Evolutionary conservation across 2,888 invertebrate species (phyloP).

Genomic region (Zeuzera pyrina): DNA sequence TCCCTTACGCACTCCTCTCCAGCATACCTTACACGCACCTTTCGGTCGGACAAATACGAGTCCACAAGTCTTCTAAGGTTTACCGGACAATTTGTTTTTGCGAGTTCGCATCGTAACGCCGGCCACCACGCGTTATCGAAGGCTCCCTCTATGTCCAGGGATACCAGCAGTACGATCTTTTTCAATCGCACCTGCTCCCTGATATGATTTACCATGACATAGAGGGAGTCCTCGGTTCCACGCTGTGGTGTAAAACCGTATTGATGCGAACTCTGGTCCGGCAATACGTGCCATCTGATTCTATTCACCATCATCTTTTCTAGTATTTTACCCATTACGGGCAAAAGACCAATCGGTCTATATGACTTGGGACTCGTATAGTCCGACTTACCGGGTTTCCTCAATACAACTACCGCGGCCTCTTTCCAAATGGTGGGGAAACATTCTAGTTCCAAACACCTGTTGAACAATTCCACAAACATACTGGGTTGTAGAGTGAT

Average conservation of each 20-base stretch:
- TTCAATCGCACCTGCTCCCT: background rate
- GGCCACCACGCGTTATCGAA: slow-evolving; percentile 21
- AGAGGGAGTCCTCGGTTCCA: slow-evolving; percentile 6
- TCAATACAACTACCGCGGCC: no score
- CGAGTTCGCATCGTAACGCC: slow-evolving; percentile 7
- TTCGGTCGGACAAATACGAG: slow-evolving; percentile 5
- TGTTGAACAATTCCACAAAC: no score
- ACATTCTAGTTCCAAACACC: no score
- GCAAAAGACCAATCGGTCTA: no score
- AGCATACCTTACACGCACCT: slow-evolving; percentile 4
- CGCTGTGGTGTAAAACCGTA: no score
- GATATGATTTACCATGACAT: slow-evolving; percentile 1
- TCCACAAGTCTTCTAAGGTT: slow-evolving; percentile 2
- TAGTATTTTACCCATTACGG: no score
- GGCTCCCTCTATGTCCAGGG: slow-evolving; percentile 11
- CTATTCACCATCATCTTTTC: slow-evolving; percentile 3
- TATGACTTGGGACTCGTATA: no score
- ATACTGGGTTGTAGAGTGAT: no score
- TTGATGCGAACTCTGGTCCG: background rate
- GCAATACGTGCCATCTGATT: slow-evolving; percentile 1
- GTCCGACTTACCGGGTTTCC: no score
- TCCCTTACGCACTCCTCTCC: background rate
- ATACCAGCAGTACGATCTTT: slow-evolving; percentile 3
- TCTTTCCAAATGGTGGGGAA: no score
- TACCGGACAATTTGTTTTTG: slow-evolving; percentile 5